Evolutionary conservation across 1,140 invertebrate species (phyloP).

Genomic region (Phocides pigmalion): DNA sequence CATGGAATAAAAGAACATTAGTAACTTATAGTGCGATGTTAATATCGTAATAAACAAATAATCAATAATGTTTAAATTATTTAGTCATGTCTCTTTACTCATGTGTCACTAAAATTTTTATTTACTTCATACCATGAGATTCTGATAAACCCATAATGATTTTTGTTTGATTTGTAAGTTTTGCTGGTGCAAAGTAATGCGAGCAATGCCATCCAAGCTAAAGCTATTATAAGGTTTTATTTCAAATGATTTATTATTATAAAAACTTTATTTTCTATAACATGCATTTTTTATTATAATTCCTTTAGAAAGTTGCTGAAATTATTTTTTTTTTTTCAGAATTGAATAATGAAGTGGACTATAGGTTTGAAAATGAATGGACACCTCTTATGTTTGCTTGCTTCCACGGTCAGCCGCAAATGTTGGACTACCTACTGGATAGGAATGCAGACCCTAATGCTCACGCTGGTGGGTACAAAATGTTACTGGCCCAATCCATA

Average conservation of each 20-base stretch:
- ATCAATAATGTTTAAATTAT: too few relatives aligned
- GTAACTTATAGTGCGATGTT: too few relatives aligned
- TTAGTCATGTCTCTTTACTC: too few relatives aligned
- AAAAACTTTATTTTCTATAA: neutral
- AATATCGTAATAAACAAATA: too few relatives aligned
- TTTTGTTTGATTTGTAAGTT: neutral
- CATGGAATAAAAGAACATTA: too few relatives aligned
- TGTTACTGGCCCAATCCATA: too few relatives aligned
- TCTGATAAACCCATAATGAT: neutral
- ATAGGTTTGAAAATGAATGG: slow-evolving; percentile 71
- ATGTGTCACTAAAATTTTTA: too few relatives aligned
- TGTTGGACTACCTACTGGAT: slow-evolving; percentile 61
- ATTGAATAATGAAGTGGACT: slow-evolving; percentile 56
- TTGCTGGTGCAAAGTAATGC: neutral
- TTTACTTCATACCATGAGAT: too few relatives aligned
- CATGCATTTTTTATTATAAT: neutral
- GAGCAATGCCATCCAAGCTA: neutral
- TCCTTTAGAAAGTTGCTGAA: neutral
- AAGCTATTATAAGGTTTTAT: neutral
- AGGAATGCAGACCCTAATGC: slow-evolving; percentile 66
- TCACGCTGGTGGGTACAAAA: slow-evolving; percentile 51
- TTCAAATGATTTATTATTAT: neutral
- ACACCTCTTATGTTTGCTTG: slow-evolving; percentile 70
- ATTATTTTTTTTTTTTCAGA: slow-evolving; percentile 51
- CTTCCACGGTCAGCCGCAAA: slow-evolving; percentile 69